Percentiles rank a stretch among this genome's conserved stretches.
These are phyloP conservation scores for Phylloscopus trochiloides DNA, from an alignment of 2,113 vertebrate species.

Conservation along the genomic window DNA sequence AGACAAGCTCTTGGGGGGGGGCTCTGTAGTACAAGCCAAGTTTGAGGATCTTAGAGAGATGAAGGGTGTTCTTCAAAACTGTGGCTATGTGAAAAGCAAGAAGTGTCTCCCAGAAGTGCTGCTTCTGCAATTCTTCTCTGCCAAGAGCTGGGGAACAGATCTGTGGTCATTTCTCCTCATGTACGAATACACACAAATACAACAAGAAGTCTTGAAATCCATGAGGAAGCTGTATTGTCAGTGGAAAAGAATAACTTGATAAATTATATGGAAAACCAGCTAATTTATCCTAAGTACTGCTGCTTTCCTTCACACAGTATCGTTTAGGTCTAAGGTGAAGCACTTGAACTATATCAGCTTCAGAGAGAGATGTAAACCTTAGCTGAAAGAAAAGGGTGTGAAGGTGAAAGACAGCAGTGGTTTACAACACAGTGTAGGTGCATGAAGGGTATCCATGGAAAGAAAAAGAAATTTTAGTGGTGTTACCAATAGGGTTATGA, in stretches of 20 bases:
- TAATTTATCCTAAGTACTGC: neutral
- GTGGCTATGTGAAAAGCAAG: neutral
- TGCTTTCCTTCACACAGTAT: neutral
- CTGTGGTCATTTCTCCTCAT: neutral
- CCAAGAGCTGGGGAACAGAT: neutral
- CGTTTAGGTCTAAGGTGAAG: neutral
- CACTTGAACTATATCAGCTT: neutral
- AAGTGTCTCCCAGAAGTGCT: neutral
- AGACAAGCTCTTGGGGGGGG: neutral
- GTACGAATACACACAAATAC: neutral
- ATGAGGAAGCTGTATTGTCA: neutral
- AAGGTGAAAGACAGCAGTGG: neutral
- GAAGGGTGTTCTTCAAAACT: neutral
- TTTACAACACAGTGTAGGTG: neutral
- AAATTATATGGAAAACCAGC: neutral
- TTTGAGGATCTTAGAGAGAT: neutral
- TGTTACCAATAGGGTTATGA: neutral
- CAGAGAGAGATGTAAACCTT: neutral
- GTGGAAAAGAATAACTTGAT: neutral
- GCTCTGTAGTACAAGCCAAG: neutral
- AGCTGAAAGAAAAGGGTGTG: neutral
- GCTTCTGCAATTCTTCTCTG: neutral
- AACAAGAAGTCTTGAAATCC: neutral
- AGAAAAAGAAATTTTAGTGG: neutral
- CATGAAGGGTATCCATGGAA: neutral